Percentiles rank a stretch among this genome's conserved stretches.
These are phyloP conservation scores for Drosophila mettleri DNA, from an alignment of 2,888 invertebrate species.

Conservation along the genomic window DNA sequence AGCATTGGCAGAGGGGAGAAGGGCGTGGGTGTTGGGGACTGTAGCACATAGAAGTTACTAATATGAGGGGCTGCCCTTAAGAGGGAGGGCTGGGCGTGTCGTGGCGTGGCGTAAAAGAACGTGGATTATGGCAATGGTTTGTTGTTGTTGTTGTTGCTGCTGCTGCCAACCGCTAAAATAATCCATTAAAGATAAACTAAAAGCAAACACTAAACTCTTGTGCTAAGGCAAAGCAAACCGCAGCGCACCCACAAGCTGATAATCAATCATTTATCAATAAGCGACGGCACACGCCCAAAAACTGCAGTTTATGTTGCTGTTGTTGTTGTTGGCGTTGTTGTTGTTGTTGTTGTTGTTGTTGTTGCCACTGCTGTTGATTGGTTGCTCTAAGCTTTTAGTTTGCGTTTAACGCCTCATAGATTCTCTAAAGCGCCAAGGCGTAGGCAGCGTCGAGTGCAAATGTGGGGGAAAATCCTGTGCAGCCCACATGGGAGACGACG, in stretches of 20 bases:
- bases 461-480: slow-evolving; percentile 1
- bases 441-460: background rate
- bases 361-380: slow-evolving; percentile 48
- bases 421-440: slow-evolving; percentile 65
- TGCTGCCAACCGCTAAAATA: slow-evolving; percentile 73
- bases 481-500: slow-evolving; percentile 53
- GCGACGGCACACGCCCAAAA: slow-evolving; percentile 69
- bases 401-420: slow-evolving; percentile 79
- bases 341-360: slow-evolving; percentile 17
- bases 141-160: slow-evolving; percentile 21
- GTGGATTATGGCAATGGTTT: slow-evolving; percentile 70
- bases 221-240: slow-evolving; percentile 71
- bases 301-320: slow-evolving; percentile 45
- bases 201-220: slow-evolving; percentile 77
- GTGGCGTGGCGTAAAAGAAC: slow-evolving; percentile 38
- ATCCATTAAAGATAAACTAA: slow-evolving; percentile 79
- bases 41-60: slow-evolving; percentile 52
- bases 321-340: slow-evolving; percentile 1
- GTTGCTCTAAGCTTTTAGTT: slow-evolving; percentile 73
- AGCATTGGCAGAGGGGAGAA: slow-evolving; percentile 28
- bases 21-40: slow-evolving; percentile 49
- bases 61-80: slow-evolving; percentile 56
- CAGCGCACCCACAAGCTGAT: slow-evolving; percentile 71
- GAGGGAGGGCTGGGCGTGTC: slow-evolving; percentile 13
- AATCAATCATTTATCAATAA: slow-evolving; percentile 79